Conservation (phyloP, 2,113 vertebrate species). For the Zapornia atra region DNA sequence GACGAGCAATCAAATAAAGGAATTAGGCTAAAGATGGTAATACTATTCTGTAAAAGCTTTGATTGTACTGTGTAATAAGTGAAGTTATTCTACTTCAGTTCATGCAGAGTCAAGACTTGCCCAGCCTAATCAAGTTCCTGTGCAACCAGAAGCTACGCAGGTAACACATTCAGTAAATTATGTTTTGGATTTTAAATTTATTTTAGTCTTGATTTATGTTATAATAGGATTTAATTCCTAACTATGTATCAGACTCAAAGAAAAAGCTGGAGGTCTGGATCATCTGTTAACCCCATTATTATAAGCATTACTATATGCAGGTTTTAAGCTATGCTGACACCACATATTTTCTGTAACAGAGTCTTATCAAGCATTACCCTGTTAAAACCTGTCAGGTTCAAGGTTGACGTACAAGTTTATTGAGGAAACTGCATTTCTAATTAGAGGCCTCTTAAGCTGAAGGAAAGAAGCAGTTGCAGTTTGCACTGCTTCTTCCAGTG, state of each 20-base stretch:
- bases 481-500: not conserved
- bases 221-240: not conserved
- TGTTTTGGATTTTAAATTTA: not conserved
- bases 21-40: not conserved
- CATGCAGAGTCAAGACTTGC: constrained; percentile 89
- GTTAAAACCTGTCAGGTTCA: not conserved
- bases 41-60: not conserved
- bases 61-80: not conserved
- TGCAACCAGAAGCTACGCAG: constrained; percentile 89
- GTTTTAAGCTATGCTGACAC: not conserved
- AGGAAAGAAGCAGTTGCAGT: not conserved
- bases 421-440: not conserved
- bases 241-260: not conserved
- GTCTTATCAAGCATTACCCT: not conserved
- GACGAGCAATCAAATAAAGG: not conserved
- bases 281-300: fast-evolving
- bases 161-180: constrained; percentile 64
- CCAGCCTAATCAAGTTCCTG: constrained; percentile 84
- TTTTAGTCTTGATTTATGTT: not conserved
- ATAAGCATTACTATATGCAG: fast-evolving
- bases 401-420: not conserved
- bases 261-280: not conserved
- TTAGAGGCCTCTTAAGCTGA: not conserved
- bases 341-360: not conserved
- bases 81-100: constrained; percentile 72